Conservation (phyloP, 1,140 invertebrate species). For the Hycleus cichorii region DNA sequence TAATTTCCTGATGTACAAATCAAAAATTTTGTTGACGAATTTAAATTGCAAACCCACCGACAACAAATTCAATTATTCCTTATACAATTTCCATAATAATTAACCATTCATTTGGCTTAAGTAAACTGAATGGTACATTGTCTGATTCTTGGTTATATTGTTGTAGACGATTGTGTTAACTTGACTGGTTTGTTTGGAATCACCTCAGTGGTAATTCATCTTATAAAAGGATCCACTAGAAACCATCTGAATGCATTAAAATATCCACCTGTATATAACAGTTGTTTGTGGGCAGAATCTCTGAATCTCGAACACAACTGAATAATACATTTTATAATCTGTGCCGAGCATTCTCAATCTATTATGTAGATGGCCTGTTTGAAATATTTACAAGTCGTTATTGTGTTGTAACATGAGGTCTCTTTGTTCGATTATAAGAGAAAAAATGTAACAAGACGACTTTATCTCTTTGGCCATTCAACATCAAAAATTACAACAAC, state of each 20-base stretch:
- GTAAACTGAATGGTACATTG: background rate
- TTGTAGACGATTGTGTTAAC: slow-evolving; percentile 1
- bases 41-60: slow-evolving; percentile 8
- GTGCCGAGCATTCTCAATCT: slow-evolving; percentile 12
- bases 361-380: slow-evolving; percentile 15
- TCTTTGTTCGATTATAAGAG: background rate
- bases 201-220: slow-evolving; percentile 11
- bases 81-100: slow-evolving; percentile 14
- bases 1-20: background rate
- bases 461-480: background rate
- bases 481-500: no score
- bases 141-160: background rate
- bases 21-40: slow-evolving; percentile 6
- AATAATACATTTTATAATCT: slow-evolving; percentile 22
- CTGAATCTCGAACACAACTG: slow-evolving; percentile 4
- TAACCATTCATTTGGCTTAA: slow-evolving; percentile 7
- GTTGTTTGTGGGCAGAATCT: slow-evolving; percentile 11
- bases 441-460: background rate
- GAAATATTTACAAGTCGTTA: slow-evolving; percentile 12
- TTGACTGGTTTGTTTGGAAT: slow-evolving; percentile 4
- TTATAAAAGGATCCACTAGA: slow-evolving; percentile 10
- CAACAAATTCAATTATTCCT: slow-evolving; percentile 13
- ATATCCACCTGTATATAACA: background rate
- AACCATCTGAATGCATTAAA: slow-evolving; percentile 7
- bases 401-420: background rate